Evolutionary conservation across 1,140 invertebrate genomes (phyloP), one percentile per base, ranked within the genome.

Genomic region (Oppia nitens): DNA sequence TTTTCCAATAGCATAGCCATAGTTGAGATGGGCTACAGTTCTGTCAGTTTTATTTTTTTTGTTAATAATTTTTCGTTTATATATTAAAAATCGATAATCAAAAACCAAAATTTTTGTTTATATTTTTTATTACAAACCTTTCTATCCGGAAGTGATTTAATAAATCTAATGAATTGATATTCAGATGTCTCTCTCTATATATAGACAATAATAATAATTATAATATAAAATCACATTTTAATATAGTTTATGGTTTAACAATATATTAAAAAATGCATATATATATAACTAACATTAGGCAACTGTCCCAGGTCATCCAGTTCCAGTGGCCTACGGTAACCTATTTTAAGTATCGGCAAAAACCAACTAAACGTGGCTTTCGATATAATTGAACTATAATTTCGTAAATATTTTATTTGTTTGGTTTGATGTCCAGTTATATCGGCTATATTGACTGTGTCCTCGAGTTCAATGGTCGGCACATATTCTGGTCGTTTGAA

Each of bases 301-400:
- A 57, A 40, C 23, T 45, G 24, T 3, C 56, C 56, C 51, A 88
- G 73, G 70, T 85, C 79, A 57, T 81, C 75, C 40, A 78, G 68
- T 64, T 84, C 79, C 17, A 86, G 68, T 0, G 82, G 78, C 23
- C 72, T 72, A 49, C 74, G 73, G 67, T 81, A 85, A 25, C 84
- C 83, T 60, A 76, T 70, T 59, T 75, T 73, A 2, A 89, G 67
- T 2, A 87, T 68, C 3, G 77, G 71, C 48, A 78, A 81, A 24
- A 87, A 68, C 85, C 85, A 89, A 69, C 79, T 84, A 68, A 85
- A 89, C 17, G 81, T 81, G 45, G 81, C 74, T 70, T 80, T 82
- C 0, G 82, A 84, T 60, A 80, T 78, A 55, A 83, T 78, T 65
- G 79, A 79, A 3, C 77, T 76, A 56, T 75, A 70, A 14, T 76